These are phyloP conservation scores for Chironomus riparius DNA, from an alignment of 2,888 invertebrate species.

Conservation along the genomic window DNA sequence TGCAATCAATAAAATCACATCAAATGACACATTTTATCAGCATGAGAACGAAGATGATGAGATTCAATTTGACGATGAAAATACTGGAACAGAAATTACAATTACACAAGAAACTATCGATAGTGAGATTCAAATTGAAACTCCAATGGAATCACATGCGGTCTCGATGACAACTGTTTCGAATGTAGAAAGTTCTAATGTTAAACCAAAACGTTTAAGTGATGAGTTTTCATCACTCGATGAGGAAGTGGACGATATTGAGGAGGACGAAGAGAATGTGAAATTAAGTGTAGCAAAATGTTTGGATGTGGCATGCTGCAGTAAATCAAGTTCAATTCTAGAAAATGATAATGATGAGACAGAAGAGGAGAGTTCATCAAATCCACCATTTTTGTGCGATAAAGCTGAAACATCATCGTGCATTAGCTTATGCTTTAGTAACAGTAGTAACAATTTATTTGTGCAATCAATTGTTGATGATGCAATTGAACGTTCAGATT, in stretches of 20 bases:
- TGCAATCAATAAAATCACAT: conserved; percentile 18
- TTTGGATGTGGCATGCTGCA: conserved; percentile 16
- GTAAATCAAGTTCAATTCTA: conserved; percentile 26
- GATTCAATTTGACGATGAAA: conserved; percentile 12
- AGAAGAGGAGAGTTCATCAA: conserved; percentile 1
- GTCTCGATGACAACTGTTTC: neutral
- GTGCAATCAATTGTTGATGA: conserved; percentile 41
- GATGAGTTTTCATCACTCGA: conserved; percentile 39
- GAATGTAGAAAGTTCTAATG: conserved; percentile 1
- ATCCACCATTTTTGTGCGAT: neutral
- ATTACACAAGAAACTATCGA: conserved; percentile 26
- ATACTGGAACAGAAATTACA: neutral
- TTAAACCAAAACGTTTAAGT: conserved; percentile 40
- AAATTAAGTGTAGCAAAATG: conserved; percentile 11
- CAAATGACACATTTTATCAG: conserved; percentile 7
- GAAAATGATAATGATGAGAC: conserved; percentile 11
- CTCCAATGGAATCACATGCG: conserved; percentile 34
- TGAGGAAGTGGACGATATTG: conserved; percentile 29
- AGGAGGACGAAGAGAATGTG: conserved; percentile 18
- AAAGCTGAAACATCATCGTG: conserved; percentile 9
- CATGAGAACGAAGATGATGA: neutral
- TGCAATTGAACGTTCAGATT: conserved; percentile 41
- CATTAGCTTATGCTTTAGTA: conserved; percentile 23
- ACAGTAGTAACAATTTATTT: conserved; percentile 32
- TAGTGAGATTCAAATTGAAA: conserved; percentile 39